These are phyloP conservation scores for Oscheius sp. DNA, from an alignment of 1,140 invertebrate species.

Conservation along the genomic window DNA sequence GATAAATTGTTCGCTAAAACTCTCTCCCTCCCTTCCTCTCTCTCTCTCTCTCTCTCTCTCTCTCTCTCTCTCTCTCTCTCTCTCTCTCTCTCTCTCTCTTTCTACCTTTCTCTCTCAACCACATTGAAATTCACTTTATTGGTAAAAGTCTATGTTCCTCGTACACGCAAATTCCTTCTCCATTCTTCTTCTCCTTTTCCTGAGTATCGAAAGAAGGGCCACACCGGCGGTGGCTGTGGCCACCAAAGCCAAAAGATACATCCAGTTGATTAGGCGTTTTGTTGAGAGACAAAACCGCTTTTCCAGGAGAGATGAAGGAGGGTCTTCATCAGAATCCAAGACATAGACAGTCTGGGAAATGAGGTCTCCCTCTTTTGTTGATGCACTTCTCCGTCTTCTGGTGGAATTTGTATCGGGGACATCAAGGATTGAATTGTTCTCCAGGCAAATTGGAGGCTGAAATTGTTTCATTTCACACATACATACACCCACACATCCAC, in stretches of 20 bases:
- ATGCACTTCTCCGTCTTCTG: neutral
- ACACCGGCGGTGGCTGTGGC: neutral
- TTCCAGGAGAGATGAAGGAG: neutral
- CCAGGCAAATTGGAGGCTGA: slow-evolving; percentile 49
- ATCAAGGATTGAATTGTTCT: neutral
- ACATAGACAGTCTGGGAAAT: slow-evolving; percentile 60
- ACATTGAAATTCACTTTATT: too few species aligned
- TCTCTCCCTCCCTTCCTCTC: too few species aligned
- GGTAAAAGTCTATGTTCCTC: too few species aligned
- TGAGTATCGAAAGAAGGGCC: neutral
- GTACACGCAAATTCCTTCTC: too few species aligned
- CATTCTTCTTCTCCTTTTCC: neutral
- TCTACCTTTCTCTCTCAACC: too few species aligned
- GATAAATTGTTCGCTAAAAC: too few species aligned
- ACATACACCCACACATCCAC: too few species aligned
- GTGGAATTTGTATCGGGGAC: slow-evolving; percentile 29
- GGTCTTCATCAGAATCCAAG: slow-evolving; percentile 36
- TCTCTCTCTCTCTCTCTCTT: too few species aligned
- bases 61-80: too few species aligned
- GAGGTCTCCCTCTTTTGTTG: slow-evolving; percentile 43
- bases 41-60: too few species aligned
- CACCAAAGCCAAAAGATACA: neutral
- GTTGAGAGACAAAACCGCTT: neutral
- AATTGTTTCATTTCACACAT: neutral
- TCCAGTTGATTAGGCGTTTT: neutral